Conservation (phyloP, 2,888 invertebrate species). For the Branchellion lobata region DNA sequence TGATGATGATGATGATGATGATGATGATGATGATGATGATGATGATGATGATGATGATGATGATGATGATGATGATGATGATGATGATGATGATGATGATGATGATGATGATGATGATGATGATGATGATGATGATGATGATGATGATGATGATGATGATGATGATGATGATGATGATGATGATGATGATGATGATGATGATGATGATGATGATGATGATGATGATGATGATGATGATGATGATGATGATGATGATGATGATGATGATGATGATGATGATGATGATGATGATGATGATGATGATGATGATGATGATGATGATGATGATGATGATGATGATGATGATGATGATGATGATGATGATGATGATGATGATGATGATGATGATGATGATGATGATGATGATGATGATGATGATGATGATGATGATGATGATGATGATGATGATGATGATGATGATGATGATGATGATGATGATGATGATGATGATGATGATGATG, state of each 20-base stretch:
- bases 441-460: neutral
- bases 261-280: conserved; percentile 31
- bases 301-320: neutral
- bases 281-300: conserved; percentile 25
- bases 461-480: neutral
- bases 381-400: neutral
- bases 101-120: conserved; percentile 30
- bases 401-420: neutral
- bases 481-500: too few species aligned
- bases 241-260: too few species aligned
- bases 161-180: conserved; percentile 30
- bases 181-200: conserved; percentile 10
- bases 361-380: too few species aligned
- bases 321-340: conserved; percentile 35
- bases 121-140: conserved; percentile 32
- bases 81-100: conserved; percentile 22
- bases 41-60: conserved; percentile 32
- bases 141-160: conserved; percentile 21
- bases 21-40: conserved; percentile 20
- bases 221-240: too few species aligned
- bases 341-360: neutral
- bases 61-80: conserved; percentile 29
- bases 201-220: too few species aligned
- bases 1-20: conserved; percentile 32
- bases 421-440: neutral